These are phyloP conservation scores for Silurus asotus DNA, from an alignment of 2,113 vertebrate species.

Conservation along the genomic window DNA sequence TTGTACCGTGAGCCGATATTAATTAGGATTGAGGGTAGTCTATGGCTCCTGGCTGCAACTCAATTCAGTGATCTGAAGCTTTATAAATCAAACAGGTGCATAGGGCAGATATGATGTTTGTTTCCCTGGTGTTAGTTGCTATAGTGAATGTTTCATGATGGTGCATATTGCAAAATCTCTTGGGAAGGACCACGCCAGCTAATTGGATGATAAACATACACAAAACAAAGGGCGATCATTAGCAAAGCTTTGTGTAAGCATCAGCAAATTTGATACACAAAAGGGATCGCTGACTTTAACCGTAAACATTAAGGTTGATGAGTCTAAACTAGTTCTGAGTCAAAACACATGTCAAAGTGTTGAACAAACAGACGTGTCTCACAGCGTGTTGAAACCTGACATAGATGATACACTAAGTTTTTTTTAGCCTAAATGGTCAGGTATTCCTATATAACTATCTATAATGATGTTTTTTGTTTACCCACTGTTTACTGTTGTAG, in stretches of 20 bases:
- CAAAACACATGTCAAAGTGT: background rate
- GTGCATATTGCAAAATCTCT: slow-evolving; percentile 18
- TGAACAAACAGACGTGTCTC: background rate
- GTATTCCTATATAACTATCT: background rate
- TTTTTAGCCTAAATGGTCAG: background rate
- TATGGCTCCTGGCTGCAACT: background rate
- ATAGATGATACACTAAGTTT: background rate
- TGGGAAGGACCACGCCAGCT: slow-evolving; percentile 37
- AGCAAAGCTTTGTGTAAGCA: slow-evolving; percentile 17
- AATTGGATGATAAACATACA: slow-evolving; percentile 46
- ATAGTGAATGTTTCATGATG: slow-evolving; percentile 49
- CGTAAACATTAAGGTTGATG: background rate
- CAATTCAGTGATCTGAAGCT: slow-evolving; percentile 19
- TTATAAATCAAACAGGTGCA: slow-evolving; percentile 35
- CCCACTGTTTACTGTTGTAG: background rate
- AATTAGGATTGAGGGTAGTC: background rate
- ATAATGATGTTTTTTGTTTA: background rate
- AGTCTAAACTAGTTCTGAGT: background rate
- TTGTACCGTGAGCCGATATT: background rate
- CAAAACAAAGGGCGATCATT: slow-evolving; percentile 47
- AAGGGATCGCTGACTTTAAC: slow-evolving; percentile 18
- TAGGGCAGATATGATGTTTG: slow-evolving; percentile 47
- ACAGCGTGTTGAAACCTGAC: background rate
- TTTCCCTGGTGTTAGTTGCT: slow-evolving; percentile 51
- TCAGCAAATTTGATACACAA: slow-evolving; percentile 12